These are phyloP conservation scores for Tragelaphus imberbis DNA, from an alignment of 2,113 vertebrate species.

Conservation along the genomic window DNA sequence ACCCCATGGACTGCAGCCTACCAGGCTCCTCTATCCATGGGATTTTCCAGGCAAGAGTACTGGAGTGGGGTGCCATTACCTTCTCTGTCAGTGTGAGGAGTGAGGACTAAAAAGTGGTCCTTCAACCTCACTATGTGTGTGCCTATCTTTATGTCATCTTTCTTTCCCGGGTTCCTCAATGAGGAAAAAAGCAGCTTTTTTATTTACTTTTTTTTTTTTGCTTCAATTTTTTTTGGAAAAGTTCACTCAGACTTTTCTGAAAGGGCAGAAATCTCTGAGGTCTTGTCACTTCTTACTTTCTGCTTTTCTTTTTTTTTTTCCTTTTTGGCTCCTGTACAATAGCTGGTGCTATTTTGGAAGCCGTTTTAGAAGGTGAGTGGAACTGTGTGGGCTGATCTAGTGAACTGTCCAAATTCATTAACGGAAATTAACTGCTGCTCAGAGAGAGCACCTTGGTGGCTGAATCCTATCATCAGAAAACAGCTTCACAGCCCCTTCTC, in stretches of 20 bases:
- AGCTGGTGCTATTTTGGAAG: conserved; percentile 26
- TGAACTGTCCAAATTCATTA: conserved; percentile 31
- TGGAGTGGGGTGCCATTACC: background rate
- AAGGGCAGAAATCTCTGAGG: conserved; percentile 13
- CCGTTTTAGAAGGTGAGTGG: conserved; percentile 26
- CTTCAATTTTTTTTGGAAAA: conserved; percentile 26
- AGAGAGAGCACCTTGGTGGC: background rate
- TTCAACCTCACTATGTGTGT: too few relatives aligned
- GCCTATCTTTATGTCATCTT: background rate
- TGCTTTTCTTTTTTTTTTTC: background rate
- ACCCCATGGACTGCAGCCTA: background rate
- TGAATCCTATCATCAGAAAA: background rate
- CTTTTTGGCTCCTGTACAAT: background rate
- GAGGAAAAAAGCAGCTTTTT: background rate
- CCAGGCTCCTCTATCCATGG: background rate
- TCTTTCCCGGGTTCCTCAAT: background rate
- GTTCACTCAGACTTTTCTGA: conserved; percentile 24
- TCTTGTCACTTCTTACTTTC: background rate
- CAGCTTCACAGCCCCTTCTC: background rate
- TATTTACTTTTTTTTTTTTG: background rate
- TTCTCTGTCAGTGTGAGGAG: background rate
- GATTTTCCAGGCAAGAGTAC: background rate
- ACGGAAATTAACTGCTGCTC: background rate
- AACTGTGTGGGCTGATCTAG: background rate
- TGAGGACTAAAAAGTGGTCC: background rate